These are phyloP conservation scores for Orchestia grillus DNA, from an alignment of 1,140 invertebrate species.

Conservation along the genomic window DNA sequence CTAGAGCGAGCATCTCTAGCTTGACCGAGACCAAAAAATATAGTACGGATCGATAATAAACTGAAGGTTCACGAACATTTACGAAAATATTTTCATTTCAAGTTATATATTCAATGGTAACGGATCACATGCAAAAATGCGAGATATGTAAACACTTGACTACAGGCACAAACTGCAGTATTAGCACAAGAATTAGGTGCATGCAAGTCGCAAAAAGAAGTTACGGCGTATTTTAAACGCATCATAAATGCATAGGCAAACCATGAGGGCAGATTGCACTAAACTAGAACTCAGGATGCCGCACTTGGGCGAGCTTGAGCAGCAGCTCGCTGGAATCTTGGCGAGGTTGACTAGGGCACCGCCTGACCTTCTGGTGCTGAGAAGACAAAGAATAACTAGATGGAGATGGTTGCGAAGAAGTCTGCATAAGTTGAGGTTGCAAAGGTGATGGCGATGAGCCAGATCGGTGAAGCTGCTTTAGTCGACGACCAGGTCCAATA, in stretches of 20 bases:
- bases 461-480: background rate
- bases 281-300: conserved; percentile 44
- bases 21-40: background rate
- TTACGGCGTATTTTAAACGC: conserved; percentile 28
- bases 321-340: conserved; percentile 37
- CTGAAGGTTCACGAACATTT: background rate
- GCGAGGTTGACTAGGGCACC: conserved; percentile 37
- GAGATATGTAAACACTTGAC: conserved; percentile 17
- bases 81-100: conserved; percentile 2
- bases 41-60: background rate
- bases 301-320: conserved; percentile 49
- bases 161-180: conserved; percentile 26
- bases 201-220: background rate
- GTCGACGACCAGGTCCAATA: background rate
- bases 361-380: background rate
- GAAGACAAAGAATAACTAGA: background rate
- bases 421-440: background rate
- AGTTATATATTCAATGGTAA: background rate
- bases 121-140: conserved; percentile 51
- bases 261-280: background rate
- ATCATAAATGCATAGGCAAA: background rate
- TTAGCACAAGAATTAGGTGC: conserved; percentile 25
- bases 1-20: background rate
- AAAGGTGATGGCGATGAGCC: background rate
- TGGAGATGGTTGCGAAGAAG: background rate